Base-by-base conservation (phyloP, 2,113 vertebrate genomes). In the Microcebus lehilahytsara region DNA sequence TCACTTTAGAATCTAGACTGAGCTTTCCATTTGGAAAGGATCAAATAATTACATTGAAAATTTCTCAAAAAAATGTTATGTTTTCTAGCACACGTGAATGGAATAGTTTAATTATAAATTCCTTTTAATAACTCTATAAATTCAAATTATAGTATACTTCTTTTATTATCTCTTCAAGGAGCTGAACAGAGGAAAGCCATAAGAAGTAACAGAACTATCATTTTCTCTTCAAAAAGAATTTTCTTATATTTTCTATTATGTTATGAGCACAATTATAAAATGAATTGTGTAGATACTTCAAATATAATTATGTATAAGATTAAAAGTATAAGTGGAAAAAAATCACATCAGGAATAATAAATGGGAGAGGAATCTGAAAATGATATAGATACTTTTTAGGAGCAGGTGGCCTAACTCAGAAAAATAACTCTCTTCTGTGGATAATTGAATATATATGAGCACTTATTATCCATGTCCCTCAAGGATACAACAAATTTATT, bases 221-320 rank as follows among this genome's bases (percentile, higher is more conserved):
- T 78, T 84, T 93, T 78, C 60, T 89, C 49, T 88, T 69, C 46
- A 66, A 92, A 62, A 62, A n/a, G 5, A 69, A 69, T 95, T 85
- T 20, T 85, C 37, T 80, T 72, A 14, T 66, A 37, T 56, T 53
- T 89, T 85, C 25, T 80, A 17, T 74, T 58, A 86, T 85, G 6
- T 16, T 89, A 85, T 60, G 42, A 58, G 25, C 40, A 2, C 1
- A 89, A 34, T 17, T 71, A 4, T 72, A 12, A 92, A 77, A 32
- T 91, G 19, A 86, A 87, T 25, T 81, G 2, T 51, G 32, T n/a
- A 56, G 32, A 6, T 4, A 58, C 58, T 25, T 81, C 34, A 72
- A 51, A 75, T 60, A 87, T 74, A 56, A 75, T 69, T 92, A 69
- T 62, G 20, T 40, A 10, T 81, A 27, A 81, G 30, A 42, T 60